Evolutionary conservation across 2,888 invertebrate species (phyloP), one percentile per base, ranked within the genome.

Genomic region (Selenia dentaria): DNA sequence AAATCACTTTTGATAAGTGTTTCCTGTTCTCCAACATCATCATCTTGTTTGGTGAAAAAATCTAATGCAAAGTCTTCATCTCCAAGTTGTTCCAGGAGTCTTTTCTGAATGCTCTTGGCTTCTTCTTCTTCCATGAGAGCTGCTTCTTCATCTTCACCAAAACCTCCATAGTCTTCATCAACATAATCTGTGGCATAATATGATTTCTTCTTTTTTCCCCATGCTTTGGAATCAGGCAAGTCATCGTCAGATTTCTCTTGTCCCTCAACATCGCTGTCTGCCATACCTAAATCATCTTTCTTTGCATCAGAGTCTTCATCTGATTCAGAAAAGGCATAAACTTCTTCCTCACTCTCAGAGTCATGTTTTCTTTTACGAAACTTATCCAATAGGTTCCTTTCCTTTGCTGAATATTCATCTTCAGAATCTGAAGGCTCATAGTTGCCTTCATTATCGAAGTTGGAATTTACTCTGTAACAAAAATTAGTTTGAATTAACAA

Each of bases 111-210:
- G 55, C 93, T 94, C 70, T 92, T 93, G 0, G 96, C 97, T 87
- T 97, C 97, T 64, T 95, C 92, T 75, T 96, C 97, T 81, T 97
- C 97, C 83, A 87, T 81, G 50, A 94, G 90, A 52, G 94, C 93
- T 3, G 96, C 96, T 57, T 94, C 89, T 62, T 94, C 94, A 59
- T 95, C 94, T 67, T 83, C 73, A 25, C 93, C 94, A 69, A 87
- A 91, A 58, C 94, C 94, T 31, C 94, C 93, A 88, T 95, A 96
- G 81, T 97, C 97, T 64, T 95, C 93, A 88, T 98, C 98, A 9
- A 97, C 94, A 81, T 96, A 97, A 86, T 98, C 97, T 0, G 97
- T 96, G 36, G 95, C 94, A 83, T 97, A 98, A 76, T 94, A 98
- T 22, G 93, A 92, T 46, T 90, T 92, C 64, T 95, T 95, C 58